Base-by-base conservation (phyloP, 2,797 vertebrate genomes). In the Benthosema pterotum region DNA sequence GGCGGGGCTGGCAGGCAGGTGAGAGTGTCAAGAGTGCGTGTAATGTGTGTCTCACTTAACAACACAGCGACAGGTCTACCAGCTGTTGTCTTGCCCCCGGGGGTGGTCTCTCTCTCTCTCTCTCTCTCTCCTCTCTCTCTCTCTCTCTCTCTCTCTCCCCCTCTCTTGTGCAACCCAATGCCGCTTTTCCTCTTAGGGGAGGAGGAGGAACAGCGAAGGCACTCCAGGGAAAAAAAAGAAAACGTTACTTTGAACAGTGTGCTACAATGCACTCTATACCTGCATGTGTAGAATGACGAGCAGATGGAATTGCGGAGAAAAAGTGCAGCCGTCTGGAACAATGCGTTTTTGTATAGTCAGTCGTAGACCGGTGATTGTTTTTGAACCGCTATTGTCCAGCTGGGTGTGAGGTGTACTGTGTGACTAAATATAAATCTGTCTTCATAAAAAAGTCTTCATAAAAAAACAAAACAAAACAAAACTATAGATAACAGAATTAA, bases 71-170 rank as follows among this genome's bases (percentile, higher is more conserved):
- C 73, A 76, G 64, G 72, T 73, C 78, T 72, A 56, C 70, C 82
- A 79, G 79, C 85, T 85, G 83, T 49, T 82, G 54, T 58, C 60
- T 75, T 32, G 69, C 83, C 72, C 43, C 16, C 59, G 54, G 71
- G 51, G n/a, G n/a, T n/a, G n/a, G n/a, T n/a, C n/a, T n/a, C n/a
- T n/a, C n/a, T n/a, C n/a, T n/a, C n/a, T n/a, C n/a, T n/a, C n/a
- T n/a, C n/a, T n/a, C n/a, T n/a, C n/a, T n/a, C n/a, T n/a, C n/a
- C n/a, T n/a, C n/a, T n/a, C n/a, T n/a, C n/a, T n/a, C n/a, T n/a
- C n/a, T n/a, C n/a, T n/a, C n/a, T n/a, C n/a, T n/a, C n/a, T n/a
- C n/a, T n/a, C n/a, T n/a, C n/a, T n/a, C n/a, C n/a, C n/a, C n/a
- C n/a, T n/a, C n/a, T n/a, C 14, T 45, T 60, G 0, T n/a, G 77